Evolutionary conservation across 1,140 invertebrate genomes (phyloP).

Genomic region (Aphidius ervi): DNA sequence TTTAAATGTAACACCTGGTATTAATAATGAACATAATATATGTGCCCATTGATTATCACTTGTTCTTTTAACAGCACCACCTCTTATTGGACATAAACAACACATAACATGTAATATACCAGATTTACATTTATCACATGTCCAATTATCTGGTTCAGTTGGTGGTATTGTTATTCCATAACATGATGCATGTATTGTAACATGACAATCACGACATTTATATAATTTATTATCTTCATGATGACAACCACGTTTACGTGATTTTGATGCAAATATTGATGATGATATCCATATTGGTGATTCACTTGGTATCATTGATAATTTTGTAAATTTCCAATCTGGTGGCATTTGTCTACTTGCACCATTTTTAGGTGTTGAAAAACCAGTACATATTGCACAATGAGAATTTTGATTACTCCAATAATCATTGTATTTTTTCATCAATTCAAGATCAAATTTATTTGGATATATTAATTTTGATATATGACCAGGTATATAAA

Average conservation of each 20-base stretch:
- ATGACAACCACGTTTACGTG: slow-evolving; percentile 43
- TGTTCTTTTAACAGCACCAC: slow-evolving; percentile 62
- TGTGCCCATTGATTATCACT: slow-evolving; percentile 59
- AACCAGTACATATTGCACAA: slow-evolving; percentile 45
- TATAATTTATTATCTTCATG: slow-evolving; percentile 48
- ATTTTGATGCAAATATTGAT: slow-evolving; percentile 45
- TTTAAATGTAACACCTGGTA: slow-evolving; percentile 51
- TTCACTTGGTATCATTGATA: slow-evolving; percentile 43
- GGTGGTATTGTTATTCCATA: slow-evolving; percentile 49
- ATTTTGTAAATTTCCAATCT: slow-evolving; percentile 46
- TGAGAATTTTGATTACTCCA: slow-evolving; percentile 48
- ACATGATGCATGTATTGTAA: slow-evolving; percentile 53
- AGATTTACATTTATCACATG: slow-evolving; percentile 53
- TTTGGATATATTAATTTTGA: slow-evolving; percentile 42
- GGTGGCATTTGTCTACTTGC: slow-evolving; percentile 41
- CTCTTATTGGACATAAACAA: slow-evolving; percentile 58
- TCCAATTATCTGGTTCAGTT: slow-evolving; percentile 45
- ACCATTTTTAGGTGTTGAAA: slow-evolving; percentile 34
- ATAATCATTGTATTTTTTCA: slow-evolving; percentile 47
- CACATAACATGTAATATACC: slow-evolving; percentile 43
- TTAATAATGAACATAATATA: slow-evolving; percentile 53
- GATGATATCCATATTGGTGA: slow-evolving; percentile 50
- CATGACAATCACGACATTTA: slow-evolving; percentile 49
- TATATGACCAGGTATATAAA: slow-evolving; percentile 38
- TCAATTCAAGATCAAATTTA: slow-evolving; percentile 32